phyloP scores from a whole-genome alignment of 1,140 invertebrate genomes.

The Cyphomyrmex costatus region DNA sequence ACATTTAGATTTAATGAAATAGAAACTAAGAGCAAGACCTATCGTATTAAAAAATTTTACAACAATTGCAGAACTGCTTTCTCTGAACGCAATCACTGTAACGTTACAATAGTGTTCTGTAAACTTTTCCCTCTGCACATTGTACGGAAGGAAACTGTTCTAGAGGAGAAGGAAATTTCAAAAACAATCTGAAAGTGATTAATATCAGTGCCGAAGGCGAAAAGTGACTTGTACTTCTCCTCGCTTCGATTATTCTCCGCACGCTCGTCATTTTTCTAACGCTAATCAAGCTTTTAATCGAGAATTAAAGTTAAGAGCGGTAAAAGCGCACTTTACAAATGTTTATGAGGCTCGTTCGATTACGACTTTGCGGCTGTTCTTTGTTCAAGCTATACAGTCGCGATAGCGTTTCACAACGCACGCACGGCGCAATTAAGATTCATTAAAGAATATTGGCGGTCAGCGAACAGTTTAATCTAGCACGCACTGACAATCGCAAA shows the following conservation, averaged over 20 bases:
- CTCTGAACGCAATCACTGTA: no score
- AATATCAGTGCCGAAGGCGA: background rate
- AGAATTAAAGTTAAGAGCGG: background rate
- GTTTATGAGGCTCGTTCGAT: slow-evolving; percentile 16
- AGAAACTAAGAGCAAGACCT: no score
- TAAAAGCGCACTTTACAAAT: background rate
- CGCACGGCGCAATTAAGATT: slow-evolving; percentile 36
- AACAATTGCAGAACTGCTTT: no score
- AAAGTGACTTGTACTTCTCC: background rate
- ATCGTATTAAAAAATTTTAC: no score
- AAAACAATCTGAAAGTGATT: background rate
- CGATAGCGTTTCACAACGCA: slow-evolving; percentile 21
- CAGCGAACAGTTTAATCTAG: slow-evolving; percentile 26
- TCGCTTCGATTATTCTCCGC: background rate
- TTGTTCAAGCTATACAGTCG: slow-evolving; percentile 3
- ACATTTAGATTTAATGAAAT: no score
- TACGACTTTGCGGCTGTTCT: slow-evolving; percentile 3
- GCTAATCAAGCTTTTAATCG: background rate
- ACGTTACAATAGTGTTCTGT: no score
- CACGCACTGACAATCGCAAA: slow-evolving; percentile 21
- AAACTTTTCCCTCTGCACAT: background rate
- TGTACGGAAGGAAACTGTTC: background rate
- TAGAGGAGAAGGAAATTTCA: background rate
- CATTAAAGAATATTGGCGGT: slow-evolving; percentile 52
- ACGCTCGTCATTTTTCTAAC: background rate